Base-by-base conservation (phyloP, 1,140 invertebrate genomes). In the Leptinotarsa lineolata region DNA sequence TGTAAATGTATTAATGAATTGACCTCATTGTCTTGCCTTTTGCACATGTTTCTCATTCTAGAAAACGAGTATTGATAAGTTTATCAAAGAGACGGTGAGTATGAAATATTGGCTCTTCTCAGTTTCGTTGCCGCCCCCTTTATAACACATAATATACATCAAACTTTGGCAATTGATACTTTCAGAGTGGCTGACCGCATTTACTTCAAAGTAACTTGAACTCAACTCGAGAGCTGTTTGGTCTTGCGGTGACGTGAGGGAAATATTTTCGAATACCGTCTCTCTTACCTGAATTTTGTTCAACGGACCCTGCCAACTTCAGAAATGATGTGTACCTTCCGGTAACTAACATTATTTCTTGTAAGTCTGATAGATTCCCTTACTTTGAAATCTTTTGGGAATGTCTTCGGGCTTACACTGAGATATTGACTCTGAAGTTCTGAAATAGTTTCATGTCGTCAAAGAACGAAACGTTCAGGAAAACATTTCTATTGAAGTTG, bases 191-290 rank as follows among this genome's bases (percentile, higher is more conserved):
- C 15, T 54, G n/a, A 54, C 48, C 48, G 48, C 48, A 54, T 54
- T 54, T 54, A 54, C 48, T 54, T 54, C 48, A 54, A 54, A 54
- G 48, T 54, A 54, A 15, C 48, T 54, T 54, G n/a, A 18, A 54
- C 48, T 54, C 15, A 54, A 54, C 16, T 54, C 15, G 48, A 54
- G 13, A 54, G 48, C 16, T 54, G 13, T n/a, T 15, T 54, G 48
- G 48, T 4, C 48, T 18, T 54, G 48, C 16, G 48, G 48, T 54
- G n/a, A 18, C 12, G 48, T 54, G 16, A 39, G 30, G 30, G 8
- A 39, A 8, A 54, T 4, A 54, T 54, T 54, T 54, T 54, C 48
- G 15, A 54, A 54, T 54, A 18, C 48, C 48, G 15, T 54, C 13
- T 8, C 48, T 54, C 48, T n/a, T 16, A 54, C 48, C 48, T 54